These are phyloP conservation scores for Himalopsyche japonica DNA, from an alignment of 2,888 invertebrate species.

Conservation along the genomic window DNA sequence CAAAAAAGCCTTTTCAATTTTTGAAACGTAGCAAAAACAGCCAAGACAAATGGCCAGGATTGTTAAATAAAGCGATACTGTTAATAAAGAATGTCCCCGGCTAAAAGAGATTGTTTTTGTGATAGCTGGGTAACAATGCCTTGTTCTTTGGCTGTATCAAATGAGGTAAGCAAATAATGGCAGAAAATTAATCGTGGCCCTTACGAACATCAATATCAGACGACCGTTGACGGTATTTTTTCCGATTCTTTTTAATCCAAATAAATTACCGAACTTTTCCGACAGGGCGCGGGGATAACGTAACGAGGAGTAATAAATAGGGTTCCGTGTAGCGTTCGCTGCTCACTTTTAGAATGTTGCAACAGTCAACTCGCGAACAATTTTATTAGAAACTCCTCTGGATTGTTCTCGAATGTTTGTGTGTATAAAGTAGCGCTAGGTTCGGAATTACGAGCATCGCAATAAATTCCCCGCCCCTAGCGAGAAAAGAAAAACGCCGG, in stretches of 20 bases:
- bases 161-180: conserved; percentile 18
- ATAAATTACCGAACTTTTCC: conserved; percentile 34
- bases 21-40: background rate
- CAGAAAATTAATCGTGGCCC: conserved; percentile 17
- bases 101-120: conserved; percentile 18
- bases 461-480: conserved; percentile 51
- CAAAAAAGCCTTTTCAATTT: background rate
- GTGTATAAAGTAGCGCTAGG: conserved; percentile 30
- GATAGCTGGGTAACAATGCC: conserved; percentile 1
- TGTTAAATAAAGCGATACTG: conserved; percentile 8
- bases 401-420: conserved; percentile 25
- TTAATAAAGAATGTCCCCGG: conserved; percentile 14
- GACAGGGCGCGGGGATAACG: background rate
- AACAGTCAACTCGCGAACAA: conserved; percentile 49
- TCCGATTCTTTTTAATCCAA: conserved; percentile 33
- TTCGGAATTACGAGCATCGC: conserved; percentile 57
- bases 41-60: conserved; percentile 1
- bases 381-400: conserved; percentile 60
- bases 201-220: conserved; percentile 17
- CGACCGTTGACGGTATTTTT: conserved; percentile 19
- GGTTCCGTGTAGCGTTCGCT: background rate
- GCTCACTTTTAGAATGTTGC: background rate
- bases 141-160: conserved; percentile 5
- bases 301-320: conserved; percentile 28
- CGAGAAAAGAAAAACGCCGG: conserved; percentile 19